phyloP scores from a whole-genome alignment of 2,113 vertebrate genomes.

The Acanthochromis polyacanthus region DNA sequence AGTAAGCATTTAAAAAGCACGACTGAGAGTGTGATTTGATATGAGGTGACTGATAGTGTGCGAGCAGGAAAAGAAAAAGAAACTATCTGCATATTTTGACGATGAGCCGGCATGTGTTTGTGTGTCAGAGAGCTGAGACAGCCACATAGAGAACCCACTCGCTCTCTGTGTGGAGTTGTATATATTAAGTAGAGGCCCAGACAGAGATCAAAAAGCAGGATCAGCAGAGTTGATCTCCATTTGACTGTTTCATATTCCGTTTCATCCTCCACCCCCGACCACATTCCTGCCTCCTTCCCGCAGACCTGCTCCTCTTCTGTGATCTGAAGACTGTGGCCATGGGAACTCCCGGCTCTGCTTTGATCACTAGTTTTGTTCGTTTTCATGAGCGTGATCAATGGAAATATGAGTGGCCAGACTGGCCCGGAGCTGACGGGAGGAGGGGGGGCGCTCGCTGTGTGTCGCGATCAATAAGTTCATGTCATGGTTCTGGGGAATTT shows the following conservation, averaged over 20 bases:
- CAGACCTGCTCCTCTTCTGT: conserved; percentile 51
- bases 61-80: background rate
- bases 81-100: conserved; percentile 8
- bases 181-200: conserved; percentile 35
- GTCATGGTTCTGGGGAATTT: background rate
- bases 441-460: background rate
- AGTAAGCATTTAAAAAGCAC: conserved; percentile 42
- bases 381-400: conserved; percentile 39
- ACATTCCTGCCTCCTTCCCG: conserved; percentile 20
- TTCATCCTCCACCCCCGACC: conserved; percentile 67
- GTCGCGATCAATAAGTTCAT: conserved; percentile 22
- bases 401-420: conserved; percentile 10
- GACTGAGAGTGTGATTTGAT: conserved; percentile 33
- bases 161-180: conserved; percentile 18
- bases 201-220: conserved; percentile 73
- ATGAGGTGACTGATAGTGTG: conserved; percentile 36
- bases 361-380: conserved; percentile 68
- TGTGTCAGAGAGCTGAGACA: background rate
- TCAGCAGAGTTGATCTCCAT: conserved; percentile 73
- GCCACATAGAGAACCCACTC: background rate
- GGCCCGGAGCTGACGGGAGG: background rate
- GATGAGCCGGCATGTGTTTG: background rate
- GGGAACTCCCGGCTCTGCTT: conserved; percentile 55
- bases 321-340: conserved; percentile 61
- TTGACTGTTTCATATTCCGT: conserved; percentile 73